A percentile compares a stretch with the other conserved stretches of the same genome.
Evolutionary conservation across 2,888 invertebrate species (phyloP).

Genomic region (Torymus aiolomorphi): DNA sequence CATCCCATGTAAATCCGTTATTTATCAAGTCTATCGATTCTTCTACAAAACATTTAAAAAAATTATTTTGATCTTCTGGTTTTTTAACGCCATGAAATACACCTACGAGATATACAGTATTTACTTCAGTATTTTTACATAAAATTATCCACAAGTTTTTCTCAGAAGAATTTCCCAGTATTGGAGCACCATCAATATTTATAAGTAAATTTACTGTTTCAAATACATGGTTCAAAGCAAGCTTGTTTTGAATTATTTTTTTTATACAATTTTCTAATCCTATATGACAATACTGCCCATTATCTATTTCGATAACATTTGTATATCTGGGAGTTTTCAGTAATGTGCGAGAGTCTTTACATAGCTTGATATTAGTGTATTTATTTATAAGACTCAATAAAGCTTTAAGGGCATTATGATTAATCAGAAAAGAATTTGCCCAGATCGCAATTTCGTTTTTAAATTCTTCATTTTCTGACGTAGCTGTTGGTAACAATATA

Average conservation of each 20-base stretch:
- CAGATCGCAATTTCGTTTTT: neutral
- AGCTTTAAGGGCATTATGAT: neutral
- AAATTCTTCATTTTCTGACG: too few species aligned
- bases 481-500: neutral
- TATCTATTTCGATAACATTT: slow-evolving; percentile 23
- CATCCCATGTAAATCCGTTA: neutral
- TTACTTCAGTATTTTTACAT: neutral
- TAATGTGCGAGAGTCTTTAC: slow-evolving; percentile 27
- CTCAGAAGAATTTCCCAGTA: neutral
- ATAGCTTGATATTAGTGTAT: neutral
- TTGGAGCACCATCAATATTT: slow-evolving; percentile 7
- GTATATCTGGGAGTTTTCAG: slow-evolving; percentile 26
- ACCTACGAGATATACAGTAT: neutral
- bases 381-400: neutral
- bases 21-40: neutral
- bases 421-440: neutral
- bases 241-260: slow-evolving; percentile 1
- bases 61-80: slow-evolving; percentile 2
- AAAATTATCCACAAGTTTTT: slow-evolving; percentile 4
- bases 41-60: neutral
- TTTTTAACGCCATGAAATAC: neutral
- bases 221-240: neutral
- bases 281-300: slow-evolving; percentile 39
- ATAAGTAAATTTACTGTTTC: neutral
- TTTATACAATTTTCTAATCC: slow-evolving; percentile 2